These are phyloP conservation scores for Chironomus tentans DNA, from an alignment of 2,888 invertebrate species.

Conservation along the genomic window DNA sequence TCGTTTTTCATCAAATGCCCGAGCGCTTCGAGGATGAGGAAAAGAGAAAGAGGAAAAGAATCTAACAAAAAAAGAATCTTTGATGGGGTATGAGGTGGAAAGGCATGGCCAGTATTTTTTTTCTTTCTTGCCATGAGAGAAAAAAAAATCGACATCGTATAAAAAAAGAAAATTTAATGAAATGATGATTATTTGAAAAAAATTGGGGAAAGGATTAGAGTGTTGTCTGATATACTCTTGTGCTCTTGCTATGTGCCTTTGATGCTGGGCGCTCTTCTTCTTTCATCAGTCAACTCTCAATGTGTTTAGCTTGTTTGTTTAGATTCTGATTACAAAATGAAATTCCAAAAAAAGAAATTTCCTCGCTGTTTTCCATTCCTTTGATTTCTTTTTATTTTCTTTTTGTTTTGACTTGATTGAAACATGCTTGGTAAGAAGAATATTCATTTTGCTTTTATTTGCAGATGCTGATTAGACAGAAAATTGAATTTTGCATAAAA, in stretches of 20 bases:
- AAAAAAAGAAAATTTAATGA: slow-evolving; percentile 19
- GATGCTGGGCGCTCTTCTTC: background rate
- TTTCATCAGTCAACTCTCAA: slow-evolving; percentile 6
- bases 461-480: too few species aligned
- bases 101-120: slow-evolving; percentile 9
- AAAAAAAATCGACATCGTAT: slow-evolving; percentile 2
- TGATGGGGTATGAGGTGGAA: background rate
- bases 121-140: background rate
- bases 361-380: background rate
- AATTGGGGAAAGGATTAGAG: slow-evolving; percentile 10
- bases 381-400: background rate
- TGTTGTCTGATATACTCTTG: background rate
- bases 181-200: slow-evolving; percentile 14
- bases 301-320: background rate
- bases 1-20: slow-evolving; percentile 21
- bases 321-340: slow-evolving; percentile 19
- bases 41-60: background rate
- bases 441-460: too few species aligned
- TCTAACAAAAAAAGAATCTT: background rate
- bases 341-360: background rate
- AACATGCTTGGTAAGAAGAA: background rate
- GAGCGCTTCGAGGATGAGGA: background rate
- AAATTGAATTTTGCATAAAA: background rate
- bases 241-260: too few species aligned
- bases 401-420: background rate